Evolutionary conservation across 2,888 invertebrate genomes (phyloP), one percentile per base, ranked within the genome.

Genomic region (Torymus tubicola): DNA sequence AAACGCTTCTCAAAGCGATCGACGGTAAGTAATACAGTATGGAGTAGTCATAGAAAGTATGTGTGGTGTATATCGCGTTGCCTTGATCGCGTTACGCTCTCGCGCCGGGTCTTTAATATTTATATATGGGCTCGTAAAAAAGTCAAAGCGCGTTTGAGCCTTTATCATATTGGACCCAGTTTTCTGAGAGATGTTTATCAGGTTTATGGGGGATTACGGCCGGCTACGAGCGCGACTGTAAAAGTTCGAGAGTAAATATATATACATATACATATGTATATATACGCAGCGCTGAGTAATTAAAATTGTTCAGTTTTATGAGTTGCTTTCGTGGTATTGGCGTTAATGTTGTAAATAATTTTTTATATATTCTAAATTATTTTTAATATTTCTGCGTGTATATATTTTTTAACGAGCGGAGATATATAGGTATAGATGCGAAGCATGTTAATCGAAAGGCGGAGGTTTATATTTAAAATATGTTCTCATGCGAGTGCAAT

Each of bases 1-100:
- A 93, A 77, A 93, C 95, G 84, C 93, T 96, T 80, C 94, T 95
- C 86, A 94, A 94, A 87, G 96, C 96, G 53, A 92, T 95, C 75
- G 95, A 96, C 90, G 94, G 94, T 94, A 87, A 72, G 11, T 74
- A 67, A 8, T 58, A 58, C 21, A 21, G 21, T 21, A n/a, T n/a
- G n/a, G n/a, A n/a, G 21, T 1, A 21, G 21, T 5, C 21, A 2
- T 60, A 31, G 31, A 69, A 57, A n/a, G 12, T 52, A n/a, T 50
- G 10, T 52, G 24, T 8, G 10, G 31, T 50, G 11, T 50, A 53
- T 58, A 50, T 42, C 42, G 42, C 42, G 42, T 42, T 42, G 42
- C 42, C 67, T 73, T 67, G 11, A 67, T 18, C 61, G 63, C 64
- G 16, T 21, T 67, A 57, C 58, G 18, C 58, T 18, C 58, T n/a